Conservation (phyloP, 2,113 vertebrate genomes). For the Osmerus eperlanus region DNA sequence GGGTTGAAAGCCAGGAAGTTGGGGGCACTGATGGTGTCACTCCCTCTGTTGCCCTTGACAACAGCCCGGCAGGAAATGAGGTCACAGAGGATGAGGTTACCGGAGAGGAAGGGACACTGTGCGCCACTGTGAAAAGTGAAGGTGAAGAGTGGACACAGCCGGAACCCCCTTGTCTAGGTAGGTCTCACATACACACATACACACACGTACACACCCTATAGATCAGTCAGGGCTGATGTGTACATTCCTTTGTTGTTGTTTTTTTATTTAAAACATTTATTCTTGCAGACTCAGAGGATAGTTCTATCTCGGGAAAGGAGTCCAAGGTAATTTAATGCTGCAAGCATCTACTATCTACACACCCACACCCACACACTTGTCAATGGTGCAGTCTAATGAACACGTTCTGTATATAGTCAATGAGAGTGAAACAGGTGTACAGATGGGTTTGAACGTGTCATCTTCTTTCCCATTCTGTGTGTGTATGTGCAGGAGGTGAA, state of each 20-base stretch:
- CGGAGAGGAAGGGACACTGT: conserved; percentile 70
- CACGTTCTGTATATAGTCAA: not conserved
- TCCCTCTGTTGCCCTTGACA: conserved; percentile 44
- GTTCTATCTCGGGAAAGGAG: conserved; percentile 85
- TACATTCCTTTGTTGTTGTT: not conserved
- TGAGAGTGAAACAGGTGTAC: not conserved
- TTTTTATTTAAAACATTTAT: not conserved
- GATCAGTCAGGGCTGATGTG: conserved; percentile 3
- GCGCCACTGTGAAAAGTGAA: conserved; percentile 71
- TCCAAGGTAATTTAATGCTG: conserved; percentile 78
- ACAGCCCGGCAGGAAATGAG: conserved; percentile 44
- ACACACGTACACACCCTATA: not conserved
- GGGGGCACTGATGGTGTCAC: conserved; percentile 8
- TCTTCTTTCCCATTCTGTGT: not conserved
- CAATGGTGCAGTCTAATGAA: not conserved
- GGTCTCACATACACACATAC: not conserved
- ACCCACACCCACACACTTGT: not conserved
- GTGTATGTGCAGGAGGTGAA: conserved; percentile 80
- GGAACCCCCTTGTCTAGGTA: conserved; percentile 67
- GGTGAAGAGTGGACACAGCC: conserved; percentile 73
- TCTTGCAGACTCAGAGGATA: conserved; percentile 86
- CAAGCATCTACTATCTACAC: not conserved
- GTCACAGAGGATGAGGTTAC: conserved; percentile 70
- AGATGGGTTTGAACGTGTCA: not conserved
- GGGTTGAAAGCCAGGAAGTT: not conserved